Conservation (phyloP, 2,888 invertebrate species). For the Miltochrista miniata region DNA sequence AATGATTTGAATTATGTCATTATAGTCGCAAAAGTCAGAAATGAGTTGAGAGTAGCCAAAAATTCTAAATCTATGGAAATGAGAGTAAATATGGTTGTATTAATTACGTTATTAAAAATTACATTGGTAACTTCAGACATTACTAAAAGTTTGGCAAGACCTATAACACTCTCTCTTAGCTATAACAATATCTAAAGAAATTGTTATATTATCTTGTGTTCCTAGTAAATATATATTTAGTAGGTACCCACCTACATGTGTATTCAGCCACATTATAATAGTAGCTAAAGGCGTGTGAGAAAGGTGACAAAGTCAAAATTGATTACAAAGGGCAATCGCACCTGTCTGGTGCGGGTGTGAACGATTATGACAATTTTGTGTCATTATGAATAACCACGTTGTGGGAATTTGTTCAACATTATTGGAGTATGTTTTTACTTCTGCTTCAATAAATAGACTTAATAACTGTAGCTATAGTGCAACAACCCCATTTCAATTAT, state of each 20-base stretch:
- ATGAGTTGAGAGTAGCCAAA: too few relatives aligned
- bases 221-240: neutral
- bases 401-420: constrained; percentile 52
- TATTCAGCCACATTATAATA: constrained; percentile 10
- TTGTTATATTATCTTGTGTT: neutral
- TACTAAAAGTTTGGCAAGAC: too few relatives aligned
- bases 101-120: too few relatives aligned
- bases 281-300: constrained; percentile 55
- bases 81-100: too few relatives aligned
- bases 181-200: too few relatives aligned
- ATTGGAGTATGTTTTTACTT: constrained; percentile 7
- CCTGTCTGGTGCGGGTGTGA: constrained; percentile 65
- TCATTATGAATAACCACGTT: constrained; percentile 48
- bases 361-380: constrained; percentile 62
- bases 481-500: constrained; percentile 31
- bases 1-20: too few relatives aligned
- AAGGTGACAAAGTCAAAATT: constrained; percentile 64
- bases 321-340: constrained; percentile 62
- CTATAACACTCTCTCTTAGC: too few relatives aligned
- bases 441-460: constrained; percentile 9
- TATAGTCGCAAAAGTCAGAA: too few relatives aligned
- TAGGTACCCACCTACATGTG: too few relatives aligned
- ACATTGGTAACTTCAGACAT: too few relatives aligned
- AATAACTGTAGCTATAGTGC: constrained; percentile 16
- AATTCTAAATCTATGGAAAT: too few relatives aligned